phyloP scores from a whole-genome alignment of 2,113 vertebrate species.

The Turdus rufiventris region DNA sequence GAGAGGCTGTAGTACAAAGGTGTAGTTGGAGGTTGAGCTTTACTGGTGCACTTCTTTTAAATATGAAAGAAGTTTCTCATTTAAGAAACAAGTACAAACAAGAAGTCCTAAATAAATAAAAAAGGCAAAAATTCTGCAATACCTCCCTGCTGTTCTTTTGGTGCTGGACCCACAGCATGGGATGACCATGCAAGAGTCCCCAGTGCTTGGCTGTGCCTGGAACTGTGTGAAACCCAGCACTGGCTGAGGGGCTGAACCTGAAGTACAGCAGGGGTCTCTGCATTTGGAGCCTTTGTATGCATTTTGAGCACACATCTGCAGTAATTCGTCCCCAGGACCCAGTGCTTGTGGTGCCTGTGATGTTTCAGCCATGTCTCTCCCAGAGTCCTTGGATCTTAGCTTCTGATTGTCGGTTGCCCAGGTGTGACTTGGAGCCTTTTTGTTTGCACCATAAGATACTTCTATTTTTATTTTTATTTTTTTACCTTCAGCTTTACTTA shows the following conservation, averaged over 20 bases:
- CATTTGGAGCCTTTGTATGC: background rate
- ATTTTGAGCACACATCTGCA: background rate
- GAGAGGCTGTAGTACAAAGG: background rate
- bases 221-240: background rate
- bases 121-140: background rate
- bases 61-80: background rate
- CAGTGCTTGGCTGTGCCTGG: background rate
- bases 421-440: background rate
- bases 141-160: background rate
- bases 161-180: fast-evolving
- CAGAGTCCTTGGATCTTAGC: background rate
- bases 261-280: background rate
- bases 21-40: background rate
- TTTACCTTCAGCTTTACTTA: background rate
- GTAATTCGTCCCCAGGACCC: background rate
- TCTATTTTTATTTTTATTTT: no score
- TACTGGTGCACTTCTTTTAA: background rate
- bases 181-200: fast-evolving
- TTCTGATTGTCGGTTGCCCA: background rate
- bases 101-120: background rate
- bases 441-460: background rate
- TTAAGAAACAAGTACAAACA: background rate
- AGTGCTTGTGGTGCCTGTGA: background rate
- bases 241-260: background rate
- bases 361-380: background rate